Percentiles rank a stretch among this genome's conserved stretches.
phyloP scores from a whole-genome alignment of 2,888 invertebrate species.

The Euphydryas editha region DNA sequence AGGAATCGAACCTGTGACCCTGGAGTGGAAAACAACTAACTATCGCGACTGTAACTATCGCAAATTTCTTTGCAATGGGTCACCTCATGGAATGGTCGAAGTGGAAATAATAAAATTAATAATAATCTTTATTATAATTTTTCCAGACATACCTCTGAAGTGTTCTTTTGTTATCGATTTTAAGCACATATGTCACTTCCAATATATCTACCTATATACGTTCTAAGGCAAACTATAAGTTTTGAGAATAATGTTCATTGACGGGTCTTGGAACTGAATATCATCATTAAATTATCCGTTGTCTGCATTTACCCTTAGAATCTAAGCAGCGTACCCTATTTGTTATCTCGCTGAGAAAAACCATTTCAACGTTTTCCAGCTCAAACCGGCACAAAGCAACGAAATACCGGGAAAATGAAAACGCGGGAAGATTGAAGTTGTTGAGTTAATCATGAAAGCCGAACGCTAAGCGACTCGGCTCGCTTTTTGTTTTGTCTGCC shows the following conservation, averaged over 20 bases:
- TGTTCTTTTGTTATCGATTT: no score
- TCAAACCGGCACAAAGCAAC: constrained; percentile 44
- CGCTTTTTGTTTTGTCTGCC: constrained; percentile 59
- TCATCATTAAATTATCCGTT: constrained; percentile 21
- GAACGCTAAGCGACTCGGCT: constrained; percentile 58
- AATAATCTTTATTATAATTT: no score
- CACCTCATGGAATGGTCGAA: no score
- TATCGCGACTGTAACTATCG: no score
- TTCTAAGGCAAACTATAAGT: not conserved
- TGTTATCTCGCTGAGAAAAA: constrained; percentile 65
- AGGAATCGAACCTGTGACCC: no score
- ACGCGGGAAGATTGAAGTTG: constrained; percentile 49
- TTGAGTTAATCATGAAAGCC: constrained; percentile 68
- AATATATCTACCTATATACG: not conserved
- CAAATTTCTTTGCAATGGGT: no score
- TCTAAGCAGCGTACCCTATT: constrained; percentile 68
- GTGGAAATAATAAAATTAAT: no score
- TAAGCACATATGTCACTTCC: not conserved
- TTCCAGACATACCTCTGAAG: no score
- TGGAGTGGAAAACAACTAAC: no score
- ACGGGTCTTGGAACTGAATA: not conserved
- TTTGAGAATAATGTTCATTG: not conserved
- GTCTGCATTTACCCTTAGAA: constrained; percentile 60
- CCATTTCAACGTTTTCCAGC: constrained; percentile 36
- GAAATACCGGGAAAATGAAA: constrained; percentile 53